Evolutionary conservation across 2,113 vertebrate genomes (phyloP), one percentile per base, ranked within the genome.

Genomic region (Cricetomys ansorgei): DNA sequence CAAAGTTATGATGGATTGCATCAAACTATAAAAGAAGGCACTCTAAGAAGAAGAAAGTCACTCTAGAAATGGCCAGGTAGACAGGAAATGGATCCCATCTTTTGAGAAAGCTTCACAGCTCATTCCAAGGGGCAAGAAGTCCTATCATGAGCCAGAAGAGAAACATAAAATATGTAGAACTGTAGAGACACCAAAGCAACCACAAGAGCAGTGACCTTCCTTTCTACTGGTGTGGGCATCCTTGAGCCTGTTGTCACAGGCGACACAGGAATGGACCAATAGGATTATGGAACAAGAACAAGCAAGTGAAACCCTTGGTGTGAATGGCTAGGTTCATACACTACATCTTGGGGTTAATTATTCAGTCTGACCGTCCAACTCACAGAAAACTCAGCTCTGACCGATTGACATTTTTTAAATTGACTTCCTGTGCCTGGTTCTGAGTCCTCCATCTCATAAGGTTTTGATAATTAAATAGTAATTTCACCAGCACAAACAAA

Each of bases 391-490:
- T 91, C 43, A 80, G 89, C 87, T 83, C 73, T 87, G 70, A 12
- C n/a, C 89, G 91, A 94, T 10, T 77, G 45, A n/a, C n/a, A 53
- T 89, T 92, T 97, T 95, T 88, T 96, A 55, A 94, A 97, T 72
- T 59, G 64, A 96, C 96, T 93, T 96, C 84, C 83, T 88, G 37
- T 89, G 83, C 93, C 84, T 92, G 27, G 70, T 69, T 92, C 93
- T 70, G 75, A 90, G 77, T 92, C 57, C 83, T 69, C 87, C 34
- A 70, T 64, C 89, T 72, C 94, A 95, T 88, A 96, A 85, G 23
- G 10, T 67, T 88, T 95, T 92, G 83, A 89, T 97, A 94, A 95
- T 95, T 97, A 96, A 97, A 79, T 79, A 94, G 59, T 91, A 59
- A 94, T 96, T 96, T 92, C 25, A 43, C 64, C 50, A n/a, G 76